Percentiles rank a stretch among this genome's conserved stretches.
Evolutionary conservation across 2,113 vertebrate species (phyloP).

Genomic region (Odocoileus hemionus): DNA sequence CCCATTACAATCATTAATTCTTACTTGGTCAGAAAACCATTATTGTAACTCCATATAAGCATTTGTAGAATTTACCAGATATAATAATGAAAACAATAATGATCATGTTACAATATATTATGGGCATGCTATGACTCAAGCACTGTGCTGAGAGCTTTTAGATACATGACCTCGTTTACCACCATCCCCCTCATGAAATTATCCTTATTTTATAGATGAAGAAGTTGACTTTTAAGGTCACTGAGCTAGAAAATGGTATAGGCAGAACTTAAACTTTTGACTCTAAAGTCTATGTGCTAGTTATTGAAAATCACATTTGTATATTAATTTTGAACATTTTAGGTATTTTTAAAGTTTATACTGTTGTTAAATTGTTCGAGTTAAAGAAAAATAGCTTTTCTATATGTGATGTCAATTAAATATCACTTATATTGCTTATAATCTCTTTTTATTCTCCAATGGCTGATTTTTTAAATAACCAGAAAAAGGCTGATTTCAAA

Average conservation of each 20-base stretch:
- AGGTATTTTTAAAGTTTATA: slow-evolving; percentile 30
- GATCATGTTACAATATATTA: not conserved
- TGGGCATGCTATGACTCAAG: not conserved
- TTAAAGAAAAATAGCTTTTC: slow-evolving; percentile 21
- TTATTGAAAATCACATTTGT: slow-evolving; percentile 16
- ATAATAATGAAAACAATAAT: not conserved
- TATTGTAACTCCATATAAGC: not conserved
- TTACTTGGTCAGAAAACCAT: slow-evolving; percentile 28
- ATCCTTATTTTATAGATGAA: slow-evolving; percentile 15
- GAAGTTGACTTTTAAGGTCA: not conserved
- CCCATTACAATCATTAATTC: not conserved
- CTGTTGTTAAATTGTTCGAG: not conserved
- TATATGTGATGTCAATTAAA: not conserved
- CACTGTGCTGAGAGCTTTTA: not conserved
- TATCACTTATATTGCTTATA: not conserved
- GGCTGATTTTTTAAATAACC: not conserved
- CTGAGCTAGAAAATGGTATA: not conserved
- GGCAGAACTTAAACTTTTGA: slow-evolving; percentile 24
- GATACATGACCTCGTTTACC: not conserved
- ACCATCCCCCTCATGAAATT: not conserved
- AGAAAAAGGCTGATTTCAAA: slow-evolving; percentile 5
- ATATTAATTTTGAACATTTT: slow-evolving; percentile 19
- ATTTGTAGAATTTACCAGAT: not conserved
- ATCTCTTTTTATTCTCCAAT: slow-evolving; percentile 12
- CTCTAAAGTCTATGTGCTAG: not conserved